Conservation (phyloP, 2,888 invertebrate species). For the Platycheirus rosarum region DNA sequence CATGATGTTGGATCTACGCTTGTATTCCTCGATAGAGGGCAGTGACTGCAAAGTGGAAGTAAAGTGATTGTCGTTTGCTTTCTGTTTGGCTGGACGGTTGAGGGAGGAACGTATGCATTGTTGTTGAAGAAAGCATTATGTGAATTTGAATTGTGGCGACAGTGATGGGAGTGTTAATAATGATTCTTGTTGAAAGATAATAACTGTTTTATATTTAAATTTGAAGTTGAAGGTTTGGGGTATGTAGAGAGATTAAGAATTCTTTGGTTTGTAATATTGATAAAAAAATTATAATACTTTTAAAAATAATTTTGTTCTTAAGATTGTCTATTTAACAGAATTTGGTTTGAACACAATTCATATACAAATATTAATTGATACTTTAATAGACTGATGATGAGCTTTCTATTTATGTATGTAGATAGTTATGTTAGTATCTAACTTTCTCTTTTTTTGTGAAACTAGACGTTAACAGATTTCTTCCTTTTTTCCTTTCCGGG, state of each 20-base stretch:
- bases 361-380: too few species aligned
- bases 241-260: not conserved
- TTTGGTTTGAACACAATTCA: too few species aligned
- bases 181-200: slow-evolving; percentile 15
- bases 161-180: slow-evolving; percentile 26
- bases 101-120: slow-evolving; percentile 20
- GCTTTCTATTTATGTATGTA: too few species aligned
- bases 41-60: slow-evolving; percentile 70
- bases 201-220: not conserved
- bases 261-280: too few species aligned
- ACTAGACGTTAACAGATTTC: too few species aligned
- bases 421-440: too few species aligned
- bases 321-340: too few species aligned
- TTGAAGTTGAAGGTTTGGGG: not conserved
- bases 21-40: slow-evolving; percentile 62
- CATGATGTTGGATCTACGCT: slow-evolving; percentile 37
- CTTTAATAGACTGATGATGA: too few species aligned
- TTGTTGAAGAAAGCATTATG: slow-evolving; percentile 48
- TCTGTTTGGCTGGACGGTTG: not conserved
- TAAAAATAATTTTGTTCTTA: too few species aligned
- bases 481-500: too few species aligned
- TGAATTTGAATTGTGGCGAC: slow-evolving; percentile 19
- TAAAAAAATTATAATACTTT: too few species aligned
- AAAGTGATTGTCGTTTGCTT: slow-evolving; percentile 54
- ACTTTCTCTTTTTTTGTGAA: too few species aligned